Evolutionary conservation across 2,888 invertebrate species (phyloP).

Genomic region (Diarsia mendica): DNA sequence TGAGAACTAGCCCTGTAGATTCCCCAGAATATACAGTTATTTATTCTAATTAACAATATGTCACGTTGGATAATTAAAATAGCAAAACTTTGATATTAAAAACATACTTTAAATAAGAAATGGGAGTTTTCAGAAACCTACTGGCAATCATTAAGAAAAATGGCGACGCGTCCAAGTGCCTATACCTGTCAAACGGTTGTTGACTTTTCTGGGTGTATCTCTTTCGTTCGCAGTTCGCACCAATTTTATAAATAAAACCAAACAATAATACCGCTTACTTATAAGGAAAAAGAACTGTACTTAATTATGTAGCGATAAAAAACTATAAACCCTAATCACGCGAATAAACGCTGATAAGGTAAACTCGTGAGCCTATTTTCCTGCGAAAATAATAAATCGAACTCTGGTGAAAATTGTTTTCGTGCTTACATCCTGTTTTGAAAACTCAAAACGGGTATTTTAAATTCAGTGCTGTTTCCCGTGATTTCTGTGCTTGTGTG

Average conservation of each 20-base stretch:
- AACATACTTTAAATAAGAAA: neutral
- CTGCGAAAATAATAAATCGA: slow-evolving; percentile 55
- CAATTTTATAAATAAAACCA: slow-evolving; percentile 49
- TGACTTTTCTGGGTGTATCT: slow-evolving; percentile 80
- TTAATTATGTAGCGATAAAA: slow-evolving; percentile 53
- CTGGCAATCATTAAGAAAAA: slow-evolving; percentile 69
- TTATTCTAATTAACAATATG: neutral
- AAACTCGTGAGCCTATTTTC: slow-evolving; percentile 43
- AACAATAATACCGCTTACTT: slow-evolving; percentile 28
- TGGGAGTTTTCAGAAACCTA: slow-evolving; percentile 40
- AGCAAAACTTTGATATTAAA: neutral
- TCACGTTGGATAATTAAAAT: no score
- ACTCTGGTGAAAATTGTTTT: slow-evolving; percentile 73
- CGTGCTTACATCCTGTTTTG: slow-evolving; percentile 74
- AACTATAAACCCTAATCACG: slow-evolving; percentile 28
- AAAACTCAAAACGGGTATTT: slow-evolving; percentile 64
- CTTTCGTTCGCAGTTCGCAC: slow-evolving; percentile 61
- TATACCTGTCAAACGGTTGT: slow-evolving; percentile 86
- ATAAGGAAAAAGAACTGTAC: slow-evolving; percentile 24
- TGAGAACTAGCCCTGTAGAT: no score
- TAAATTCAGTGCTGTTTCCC: slow-evolving; percentile 64
- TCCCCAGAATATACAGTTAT: no score
- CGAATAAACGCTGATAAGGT: slow-evolving; percentile 28
- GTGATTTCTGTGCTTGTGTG: slow-evolving; percentile 56
- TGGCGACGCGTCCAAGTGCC: slow-evolving; percentile 75